A percentile compares a stretch with the other conserved stretches of the same genome.
Evolutionary conservation across 2,113 vertebrate species (phyloP).

Genomic region (Vimba vimba): DNA sequence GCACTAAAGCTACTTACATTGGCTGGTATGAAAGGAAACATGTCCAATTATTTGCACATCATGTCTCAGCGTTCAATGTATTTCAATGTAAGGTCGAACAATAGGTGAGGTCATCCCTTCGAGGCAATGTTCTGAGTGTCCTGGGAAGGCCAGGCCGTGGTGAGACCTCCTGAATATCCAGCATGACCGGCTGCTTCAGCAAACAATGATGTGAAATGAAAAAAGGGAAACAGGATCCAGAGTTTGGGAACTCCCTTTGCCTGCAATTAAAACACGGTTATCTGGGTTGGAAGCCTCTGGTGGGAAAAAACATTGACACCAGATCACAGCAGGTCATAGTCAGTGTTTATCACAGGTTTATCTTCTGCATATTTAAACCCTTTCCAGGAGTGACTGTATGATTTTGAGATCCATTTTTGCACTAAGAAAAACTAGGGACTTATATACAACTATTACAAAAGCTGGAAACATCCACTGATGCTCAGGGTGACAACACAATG

Average conservation of each 20-base stretch:
- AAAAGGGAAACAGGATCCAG: constrained; percentile 56
- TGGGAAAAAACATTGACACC: constrained; percentile 19
- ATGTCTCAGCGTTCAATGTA: not conserved
- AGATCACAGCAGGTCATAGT: constrained; percentile 15
- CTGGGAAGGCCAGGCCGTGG: not conserved
- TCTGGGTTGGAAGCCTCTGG: constrained; percentile 15
- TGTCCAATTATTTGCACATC: not conserved
- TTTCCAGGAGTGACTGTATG: not conserved
- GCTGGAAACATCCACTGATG: not conserved
- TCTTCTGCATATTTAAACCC: not conserved
- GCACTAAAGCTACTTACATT: not conserved
- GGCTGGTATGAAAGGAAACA: not conserved
- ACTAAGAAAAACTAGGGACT: no score
- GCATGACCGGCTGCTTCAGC: constrained; percentile 39
- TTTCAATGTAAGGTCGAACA: constrained; percentile 32
- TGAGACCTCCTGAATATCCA: constrained; percentile 20
- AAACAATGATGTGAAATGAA: constrained; percentile 56
- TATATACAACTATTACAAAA: not conserved
- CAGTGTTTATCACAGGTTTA: constrained; percentile 11
- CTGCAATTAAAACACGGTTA: constrained; percentile 11
- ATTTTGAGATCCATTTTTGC: no score
- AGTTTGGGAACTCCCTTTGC: constrained; percentile 54
- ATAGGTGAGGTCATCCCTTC: constrained; percentile 17
- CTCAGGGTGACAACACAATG: not conserved
- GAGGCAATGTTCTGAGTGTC: not conserved